Conservation (phyloP, 2,888 invertebrate genomes). For the Callinectes sapidus region DNA sequence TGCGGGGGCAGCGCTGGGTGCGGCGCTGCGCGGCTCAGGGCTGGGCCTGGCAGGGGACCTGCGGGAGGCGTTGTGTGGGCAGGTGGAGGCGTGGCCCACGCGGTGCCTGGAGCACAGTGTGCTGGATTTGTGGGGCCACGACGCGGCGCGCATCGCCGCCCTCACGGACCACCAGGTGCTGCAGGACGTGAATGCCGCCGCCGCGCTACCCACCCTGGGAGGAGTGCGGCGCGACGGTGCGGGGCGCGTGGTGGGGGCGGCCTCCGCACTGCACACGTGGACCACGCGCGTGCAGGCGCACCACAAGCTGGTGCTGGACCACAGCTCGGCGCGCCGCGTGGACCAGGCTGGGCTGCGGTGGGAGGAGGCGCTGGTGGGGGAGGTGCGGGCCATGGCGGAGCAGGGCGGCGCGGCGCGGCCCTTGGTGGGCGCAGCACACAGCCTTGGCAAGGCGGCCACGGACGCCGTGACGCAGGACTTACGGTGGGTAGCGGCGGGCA, state of each 20-base stretch:
- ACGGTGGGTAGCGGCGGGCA: slow-evolving; percentile 83
- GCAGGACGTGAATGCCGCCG: slow-evolving; percentile 80
- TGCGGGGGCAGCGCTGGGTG: neutral
- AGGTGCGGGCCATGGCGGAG: neutral
- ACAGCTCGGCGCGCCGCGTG: slow-evolving; percentile 83
- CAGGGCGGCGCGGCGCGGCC: neutral
- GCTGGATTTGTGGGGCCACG: slow-evolving; percentile 84
- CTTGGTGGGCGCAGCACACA: slow-evolving; percentile 74
- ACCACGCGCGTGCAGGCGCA: slow-evolving; percentile 78
- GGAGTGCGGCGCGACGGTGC: slow-evolving; percentile 79
- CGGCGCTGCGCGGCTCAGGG: neutral
- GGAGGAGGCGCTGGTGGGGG: slow-evolving; percentile 59
- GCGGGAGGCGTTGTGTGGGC: slow-evolving; percentile 34
- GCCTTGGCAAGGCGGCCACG: slow-evolving; percentile 86
- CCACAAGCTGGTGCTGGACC: slow-evolving; percentile 77
- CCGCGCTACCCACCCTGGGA: slow-evolving; percentile 83
- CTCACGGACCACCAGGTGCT: slow-evolving; percentile 82
- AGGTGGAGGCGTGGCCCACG: slow-evolving; percentile 37
- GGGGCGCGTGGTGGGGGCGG: slow-evolving; percentile 82
- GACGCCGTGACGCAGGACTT: slow-evolving; percentile 84
- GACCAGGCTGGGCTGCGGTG: slow-evolving; percentile 80
- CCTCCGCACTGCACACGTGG: slow-evolving; percentile 78
- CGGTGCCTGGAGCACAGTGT: slow-evolving; percentile 82
- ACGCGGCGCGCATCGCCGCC: slow-evolving; percentile 78
- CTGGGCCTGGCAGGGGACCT: neutral